Evolutionary conservation across 1,140 invertebrate species (phyloP), one percentile per base, ranked within the genome.

Genomic region (Drosophila lowei): DNA sequence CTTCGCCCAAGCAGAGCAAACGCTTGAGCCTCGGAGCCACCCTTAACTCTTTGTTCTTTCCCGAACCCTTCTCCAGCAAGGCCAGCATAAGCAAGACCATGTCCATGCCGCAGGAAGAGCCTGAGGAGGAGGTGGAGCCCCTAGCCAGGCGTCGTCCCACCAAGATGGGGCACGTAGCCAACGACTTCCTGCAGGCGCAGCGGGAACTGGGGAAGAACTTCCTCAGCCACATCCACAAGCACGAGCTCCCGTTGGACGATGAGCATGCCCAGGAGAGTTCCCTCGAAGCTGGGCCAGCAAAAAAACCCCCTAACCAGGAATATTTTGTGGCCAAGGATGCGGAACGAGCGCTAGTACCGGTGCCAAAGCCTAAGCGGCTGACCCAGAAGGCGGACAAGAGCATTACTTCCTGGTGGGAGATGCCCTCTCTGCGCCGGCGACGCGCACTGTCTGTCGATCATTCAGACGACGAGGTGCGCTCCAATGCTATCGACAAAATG

Each of bases 371-470:
- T 0, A 73, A 66, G 38, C 63, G 59, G 9, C 23, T 25, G 7
- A 49, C 21, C 3, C 49, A 60, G 16, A 77, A 75, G 11, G 6
- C 34, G 8, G 50, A 79, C 8, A 63, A 79, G 48, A 59, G 50
- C 3, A 71, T 79, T 21, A 76, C 53, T 0, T 77, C 89, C 7
- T 90, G 89, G 89, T 90, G 89, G 89, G 85, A 90, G 41, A 49
- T 90, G 28, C 79, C 80, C 6, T 34, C 73, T 0, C 46, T 78
- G 49, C 54, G 89, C 41, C 72, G 44, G 4, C 80, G 71, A n/a
- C 79, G 89, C 34, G 79, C 85, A 1, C 23, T 90, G 18, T 34
- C 62, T 3, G 18, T 59, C 15, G 53, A 59, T 38, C 41, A 59
- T 0, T 47, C 73, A 3, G 76, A 86, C 5, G 43, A 9, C 21